phyloP scores from a whole-genome alignment of 2,113 vertebrate species.

The Trichomycterus rosablanca region DNA sequence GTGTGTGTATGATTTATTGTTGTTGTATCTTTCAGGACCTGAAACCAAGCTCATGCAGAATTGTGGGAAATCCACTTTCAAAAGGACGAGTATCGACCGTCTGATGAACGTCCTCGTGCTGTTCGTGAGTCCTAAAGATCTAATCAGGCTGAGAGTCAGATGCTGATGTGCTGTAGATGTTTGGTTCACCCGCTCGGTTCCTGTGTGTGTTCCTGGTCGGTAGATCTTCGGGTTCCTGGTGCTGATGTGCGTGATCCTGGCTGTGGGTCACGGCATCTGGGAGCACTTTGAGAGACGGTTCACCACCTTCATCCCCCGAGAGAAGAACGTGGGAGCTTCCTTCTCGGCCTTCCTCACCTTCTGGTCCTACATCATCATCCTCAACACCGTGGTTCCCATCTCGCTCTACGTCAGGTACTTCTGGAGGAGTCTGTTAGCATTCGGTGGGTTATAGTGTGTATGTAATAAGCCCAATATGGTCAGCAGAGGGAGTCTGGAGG shows the following conservation, averaged over 20 bases:
- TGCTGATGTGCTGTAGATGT: background rate
- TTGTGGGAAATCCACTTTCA: slow-evolving; percentile 82
- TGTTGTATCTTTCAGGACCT: slow-evolving; percentile 67
- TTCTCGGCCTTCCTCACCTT: slow-evolving; percentile 82
- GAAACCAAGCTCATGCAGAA: slow-evolving; percentile 97
- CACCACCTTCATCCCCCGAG: slow-evolving; percentile 78
- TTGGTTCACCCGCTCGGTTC: background rate
- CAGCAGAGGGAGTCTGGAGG: too few relatives aligned
- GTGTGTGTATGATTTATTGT: too few relatives aligned
- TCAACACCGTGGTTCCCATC: slow-evolving; percentile 96
- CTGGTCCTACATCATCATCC: slow-evolving; percentile 96
- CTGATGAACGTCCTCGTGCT: slow-evolving; percentile 89
- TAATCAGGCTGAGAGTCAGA: background rate
- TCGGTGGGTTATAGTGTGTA: background rate
- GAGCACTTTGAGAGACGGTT: slow-evolving; percentile 73
- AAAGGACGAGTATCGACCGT: slow-evolving; percentile 84
- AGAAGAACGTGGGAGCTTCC: slow-evolving; percentile 57
- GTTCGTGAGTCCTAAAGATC: slow-evolving; percentile 65
- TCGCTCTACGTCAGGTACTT: slow-evolving; percentile 91
- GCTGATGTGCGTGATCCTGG: slow-evolving; percentile 82
- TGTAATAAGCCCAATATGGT: too few relatives aligned
- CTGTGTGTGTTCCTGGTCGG: background rate
- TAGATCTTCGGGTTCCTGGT: slow-evolving; percentile 88
- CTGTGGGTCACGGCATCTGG: slow-evolving; percentile 86
- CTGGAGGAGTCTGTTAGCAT: too few relatives aligned